phyloP scores from a whole-genome alignment of 1,140 invertebrate species.

The Cataglyphis hispanica region DNA sequence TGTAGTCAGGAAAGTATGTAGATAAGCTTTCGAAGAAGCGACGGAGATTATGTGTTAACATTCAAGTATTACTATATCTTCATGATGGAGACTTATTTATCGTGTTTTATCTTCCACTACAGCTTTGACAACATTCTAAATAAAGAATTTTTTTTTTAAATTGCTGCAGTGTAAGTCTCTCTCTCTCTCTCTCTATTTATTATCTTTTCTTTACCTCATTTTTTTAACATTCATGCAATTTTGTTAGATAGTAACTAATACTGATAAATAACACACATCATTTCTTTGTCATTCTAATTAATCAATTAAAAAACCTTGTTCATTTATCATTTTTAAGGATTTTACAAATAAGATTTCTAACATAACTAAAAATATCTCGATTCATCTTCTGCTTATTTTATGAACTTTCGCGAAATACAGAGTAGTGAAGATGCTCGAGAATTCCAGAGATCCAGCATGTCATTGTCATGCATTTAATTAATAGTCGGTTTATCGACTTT shows the following conservation, averaged over 20 bases:
- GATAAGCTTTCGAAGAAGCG: conserved; percentile 31
- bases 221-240: not conserved
- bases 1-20: not conserved
- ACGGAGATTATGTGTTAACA: conserved; percentile 19
- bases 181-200: not conserved
- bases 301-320: not conserved
- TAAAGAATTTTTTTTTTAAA: conserved; percentile 2
- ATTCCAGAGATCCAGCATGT: not conserved
- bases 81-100: conserved; percentile 6
- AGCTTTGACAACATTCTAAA: conserved; percentile 7
- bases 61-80: conserved; percentile 28
- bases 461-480: conserved; percentile 55
- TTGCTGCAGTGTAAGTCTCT: not conserved
- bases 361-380: conserved; percentile 19
- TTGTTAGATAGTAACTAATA: not conserved
- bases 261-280: not conserved
- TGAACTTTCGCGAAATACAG: not conserved
- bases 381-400: not conserved
- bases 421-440: not conserved
- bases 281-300: not conserved
- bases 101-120: conserved; percentile 3
- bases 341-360: conserved; percentile 5
- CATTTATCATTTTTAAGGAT: not conserved
- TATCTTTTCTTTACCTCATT: not conserved
- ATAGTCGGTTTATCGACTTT: conserved; percentile 62